Evolutionary conservation across 1,140 invertebrate genomes (phyloP), one percentile per base, ranked within the genome.

Genomic region (Pseudomyrmex flavicornis): DNA sequence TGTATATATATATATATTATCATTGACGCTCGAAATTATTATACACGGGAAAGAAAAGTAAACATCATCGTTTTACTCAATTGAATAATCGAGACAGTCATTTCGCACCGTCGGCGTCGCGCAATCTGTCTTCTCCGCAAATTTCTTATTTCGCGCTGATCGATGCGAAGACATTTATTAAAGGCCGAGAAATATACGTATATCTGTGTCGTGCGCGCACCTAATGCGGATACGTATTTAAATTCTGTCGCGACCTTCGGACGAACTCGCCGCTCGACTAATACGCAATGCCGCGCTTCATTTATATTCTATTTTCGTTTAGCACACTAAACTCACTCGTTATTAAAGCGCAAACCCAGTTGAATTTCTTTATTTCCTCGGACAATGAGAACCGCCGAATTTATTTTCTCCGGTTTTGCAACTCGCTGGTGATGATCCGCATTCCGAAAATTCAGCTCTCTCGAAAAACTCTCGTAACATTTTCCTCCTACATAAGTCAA

Each of bases 241-340:
- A 77, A 26, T 66, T 77, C 26, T 56, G 3, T 77, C 15, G 2
- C 35, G 74, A 46, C 50, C 62, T 77, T 77, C 74, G 35, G 50
- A 5, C 62, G 44, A 66, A 77, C 66, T 56, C 2, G 62, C 22
- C 48, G 35, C 50, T 35, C 35, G 62, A 15, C 48, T 77, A 54
- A 62, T 77, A 77, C 61, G 61, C 50, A 77, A 66, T 66, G 22
- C n/a, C 74, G 48, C 48, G 59, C 20, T 62, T 56, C 35, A 66
- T 66, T 66, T 77, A 77, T 12, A 46, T 66, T 56, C 62, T 77
- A 68, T 77, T 77, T 56, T 77, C 13, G 62, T 69, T 7, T 22
- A 26, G 56, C 52, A 44, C 46, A 17, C 10, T 2, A 61, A 22
- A n/a, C 13, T 77, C 44, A 66, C 12, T 46, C 9, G 13, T 13